These are phyloP conservation scores for Himantopus leucocephalus DNA, from an alignment of 2,113 vertebrate species.

Conservation along the genomic window DNA sequence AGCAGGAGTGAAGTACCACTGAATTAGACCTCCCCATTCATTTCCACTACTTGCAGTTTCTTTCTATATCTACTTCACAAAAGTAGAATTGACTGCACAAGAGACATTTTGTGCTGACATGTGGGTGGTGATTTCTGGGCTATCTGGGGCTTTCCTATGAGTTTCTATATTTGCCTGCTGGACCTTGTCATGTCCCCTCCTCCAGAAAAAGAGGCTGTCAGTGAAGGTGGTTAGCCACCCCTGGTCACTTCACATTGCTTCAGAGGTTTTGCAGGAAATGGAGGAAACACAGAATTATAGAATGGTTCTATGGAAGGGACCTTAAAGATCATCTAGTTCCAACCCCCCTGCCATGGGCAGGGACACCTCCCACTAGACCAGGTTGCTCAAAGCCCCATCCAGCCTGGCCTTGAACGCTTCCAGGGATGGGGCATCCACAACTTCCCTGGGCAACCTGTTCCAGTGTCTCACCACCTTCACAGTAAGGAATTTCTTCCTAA, in stretches of 20 bases:
- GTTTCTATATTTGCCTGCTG: not conserved
- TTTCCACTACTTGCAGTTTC: not conserved
- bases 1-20: not conserved
- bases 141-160: not conserved
- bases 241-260: not conserved
- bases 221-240: not conserved
- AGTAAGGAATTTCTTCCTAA: not conserved
- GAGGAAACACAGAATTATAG: not conserved
- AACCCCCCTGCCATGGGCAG: not conserved
- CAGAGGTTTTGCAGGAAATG: not conserved
- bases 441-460: not conserved
- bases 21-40: not conserved
- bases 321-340: not conserved
- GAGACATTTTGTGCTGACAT: not conserved
- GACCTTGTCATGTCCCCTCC: not conserved
- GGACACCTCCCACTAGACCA: not conserved
- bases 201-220: not conserved
- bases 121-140: not conserved
- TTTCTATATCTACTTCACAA: not conserved
- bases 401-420: not conserved
- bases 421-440: not conserved
- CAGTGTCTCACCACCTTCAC: not conserved
- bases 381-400: not conserved
- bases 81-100: not conserved
- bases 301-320: not conserved